Evolutionary conservation across 2,888 invertebrate genomes (phyloP).

Genomic region (Stenotaenia linearis): DNA sequence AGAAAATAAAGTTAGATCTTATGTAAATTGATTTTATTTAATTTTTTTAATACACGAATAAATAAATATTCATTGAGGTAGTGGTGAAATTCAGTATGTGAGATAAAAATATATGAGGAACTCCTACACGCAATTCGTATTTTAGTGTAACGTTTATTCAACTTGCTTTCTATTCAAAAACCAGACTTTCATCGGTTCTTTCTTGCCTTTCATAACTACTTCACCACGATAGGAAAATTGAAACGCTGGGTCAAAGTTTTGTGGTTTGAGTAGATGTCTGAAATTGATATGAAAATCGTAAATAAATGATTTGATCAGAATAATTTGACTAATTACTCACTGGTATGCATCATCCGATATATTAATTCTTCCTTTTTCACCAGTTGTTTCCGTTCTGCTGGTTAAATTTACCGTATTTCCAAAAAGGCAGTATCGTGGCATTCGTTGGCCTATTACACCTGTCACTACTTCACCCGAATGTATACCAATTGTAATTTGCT

Average conservation of each 20-base stretch:
- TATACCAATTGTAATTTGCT: conserved; percentile 90
- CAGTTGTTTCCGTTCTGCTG: conserved; percentile 88
- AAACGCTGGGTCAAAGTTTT: conserved; percentile 79
- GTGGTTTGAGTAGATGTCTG: conserved; percentile 71
- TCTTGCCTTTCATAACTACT: conserved; percentile 86
- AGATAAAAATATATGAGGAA: no score
- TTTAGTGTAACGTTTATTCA: no score
- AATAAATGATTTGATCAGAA: no score
- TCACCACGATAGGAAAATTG: conserved; percentile 79
- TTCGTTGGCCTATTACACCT: conserved; percentile 87
- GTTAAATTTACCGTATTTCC: conserved; percentile 92
- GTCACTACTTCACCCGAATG: conserved; percentile 92
- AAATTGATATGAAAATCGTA: neutral
- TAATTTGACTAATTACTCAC: conserved; percentile 53
- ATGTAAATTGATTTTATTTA: neutral
- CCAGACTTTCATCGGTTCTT: conserved; percentile 91
- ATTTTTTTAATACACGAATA: neutral
- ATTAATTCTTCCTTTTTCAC: conserved; percentile 79
- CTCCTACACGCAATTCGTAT: no score
- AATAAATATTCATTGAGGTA: no score
- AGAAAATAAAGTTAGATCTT: conserved; percentile 9
- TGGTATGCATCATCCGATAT: conserved; percentile 87
- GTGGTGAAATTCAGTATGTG: no score
- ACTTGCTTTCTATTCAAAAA: conserved; percentile 55
- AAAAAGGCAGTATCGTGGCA: conserved; percentile 88